Conservation (phyloP, 2,113 vertebrate genomes). For the Chamaetylas fuelleborni region DNA sequence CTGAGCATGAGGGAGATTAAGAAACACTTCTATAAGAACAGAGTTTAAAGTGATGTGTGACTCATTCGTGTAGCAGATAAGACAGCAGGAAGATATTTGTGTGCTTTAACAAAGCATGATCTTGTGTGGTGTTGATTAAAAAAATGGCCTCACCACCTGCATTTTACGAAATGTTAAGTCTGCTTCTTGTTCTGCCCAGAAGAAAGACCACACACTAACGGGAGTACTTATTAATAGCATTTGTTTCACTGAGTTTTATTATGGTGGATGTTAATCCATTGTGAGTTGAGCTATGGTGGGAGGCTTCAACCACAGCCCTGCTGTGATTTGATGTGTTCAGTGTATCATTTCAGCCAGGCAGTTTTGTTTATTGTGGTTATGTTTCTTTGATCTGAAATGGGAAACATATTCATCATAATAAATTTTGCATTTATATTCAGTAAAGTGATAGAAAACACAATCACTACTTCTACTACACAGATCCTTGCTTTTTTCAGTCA, state of each 20-base stretch:
- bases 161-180: not conserved
- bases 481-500: not conserved
- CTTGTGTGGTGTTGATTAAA: not conserved
- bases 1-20: not conserved
- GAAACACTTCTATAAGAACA: not conserved
- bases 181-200: not conserved
- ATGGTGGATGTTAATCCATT: not conserved
- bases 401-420: not conserved
- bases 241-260: conserved; percentile 4
- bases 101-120: not conserved
- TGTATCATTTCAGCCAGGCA: not conserved
- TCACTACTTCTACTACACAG: not conserved
- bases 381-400: conserved; percentile 28
- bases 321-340: conserved; percentile 14
- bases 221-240: not conserved
- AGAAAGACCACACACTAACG: conserved; percentile 22
- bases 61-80: not conserved
- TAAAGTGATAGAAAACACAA: not conserved
- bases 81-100: not conserved
- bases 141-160: not conserved
- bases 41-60: not conserved
- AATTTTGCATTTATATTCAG: not conserved
- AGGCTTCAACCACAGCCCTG: not conserved
- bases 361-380: conserved; percentile 9
- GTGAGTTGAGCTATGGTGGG: not conserved